Percentiles rank a stretch among this genome's conserved stretches.
Conservation (phyloP, 2,888 invertebrate genomes). For the Drosophila barbarae region DNA sequence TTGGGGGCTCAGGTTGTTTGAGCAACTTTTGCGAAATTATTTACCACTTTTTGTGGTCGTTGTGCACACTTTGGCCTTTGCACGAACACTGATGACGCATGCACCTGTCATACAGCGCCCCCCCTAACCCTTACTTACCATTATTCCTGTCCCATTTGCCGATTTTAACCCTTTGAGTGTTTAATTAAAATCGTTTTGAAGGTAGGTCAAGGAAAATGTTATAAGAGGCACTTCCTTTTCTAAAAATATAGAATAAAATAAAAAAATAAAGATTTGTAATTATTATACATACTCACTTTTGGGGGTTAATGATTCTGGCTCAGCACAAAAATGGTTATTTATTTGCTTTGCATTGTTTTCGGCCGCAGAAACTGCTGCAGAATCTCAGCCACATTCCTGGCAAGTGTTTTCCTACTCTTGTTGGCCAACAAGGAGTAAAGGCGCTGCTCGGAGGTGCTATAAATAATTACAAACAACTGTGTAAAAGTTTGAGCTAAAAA, state of each 20-base stretch:
- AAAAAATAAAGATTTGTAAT: neutral
- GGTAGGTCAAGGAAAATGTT: neutral
- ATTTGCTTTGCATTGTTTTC: constrained; percentile 10
- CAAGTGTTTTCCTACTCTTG: constrained; percentile 4
- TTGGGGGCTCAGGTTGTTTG: constrained; percentile 60
- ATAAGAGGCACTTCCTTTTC: neutral
- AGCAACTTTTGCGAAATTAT: constrained; percentile 64
- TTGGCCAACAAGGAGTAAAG: neutral
- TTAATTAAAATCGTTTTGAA: neutral
- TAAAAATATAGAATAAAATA: neutral
- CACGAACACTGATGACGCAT: constrained; percentile 57
- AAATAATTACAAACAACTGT: constrained; percentile 67
- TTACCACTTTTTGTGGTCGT: constrained; percentile 54
- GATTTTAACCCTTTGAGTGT: constrained; percentile 2
- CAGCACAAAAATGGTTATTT: neutral
- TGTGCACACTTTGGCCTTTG: constrained; percentile 62
- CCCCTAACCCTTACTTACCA: neutral
- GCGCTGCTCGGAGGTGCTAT: constrained; percentile 52
- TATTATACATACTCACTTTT: fast-evolving
- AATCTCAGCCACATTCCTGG: constrained; percentile 10
- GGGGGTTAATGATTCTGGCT: neutral
- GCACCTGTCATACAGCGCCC: constrained; percentile 49
- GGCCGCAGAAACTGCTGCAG: constrained; percentile 9
- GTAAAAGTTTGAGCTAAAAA: constrained; percentile 56
- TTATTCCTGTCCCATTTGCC: neutral